Evolutionary conservation across 2,888 invertebrate genomes (phyloP), one percentile per base, ranked within the genome.

Genomic region (Globia sparganii): DNA sequence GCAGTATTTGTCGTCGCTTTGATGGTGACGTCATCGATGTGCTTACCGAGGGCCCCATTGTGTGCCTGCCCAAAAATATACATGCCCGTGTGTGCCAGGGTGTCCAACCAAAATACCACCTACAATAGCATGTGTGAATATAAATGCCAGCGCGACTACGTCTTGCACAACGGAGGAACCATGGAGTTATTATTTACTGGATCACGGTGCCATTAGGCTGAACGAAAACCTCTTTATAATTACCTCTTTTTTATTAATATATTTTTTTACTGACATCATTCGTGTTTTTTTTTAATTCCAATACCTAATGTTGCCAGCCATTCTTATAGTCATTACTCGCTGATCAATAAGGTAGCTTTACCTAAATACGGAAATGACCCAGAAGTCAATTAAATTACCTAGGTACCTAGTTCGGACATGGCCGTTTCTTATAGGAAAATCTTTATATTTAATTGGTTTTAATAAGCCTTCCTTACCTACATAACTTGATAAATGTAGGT

Each of bases 31-130:
- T 73, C 84, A 18, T 73, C 88, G 9, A 74, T 80, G 46, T 73
- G 75, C 75, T 37, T 37, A 0, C 58, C 78, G n/a, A 61, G 15
- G 71, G 75, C 59, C 5, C 86, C 88, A 1, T 31, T 85, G 2
- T 97, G 97, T 78, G 75, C 95, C 1, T 97, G 97, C 85, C 83
- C 90, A 3, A 93, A 90, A 85, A 90, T 96, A 37, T 97, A 95
- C 88, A 37, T 78, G 9, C 97, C 97, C 0, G 78, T 97, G 13
- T 97, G 97, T 87, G 96, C 92, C 0, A 91, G 94, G 71, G 28
- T 79, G 11, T 18, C 70, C 15, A 28, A 78, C 0, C 90, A 96
- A 87, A 90, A 93, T 2, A 84, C 62, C 4, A 95, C 93, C 0
- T 97, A 94, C 84, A 93, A 93, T 72, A 97, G 93, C 84, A 66